phyloP scores from a whole-genome alignment of 2,888 invertebrate genomes.

The Metalampra italica region DNA sequence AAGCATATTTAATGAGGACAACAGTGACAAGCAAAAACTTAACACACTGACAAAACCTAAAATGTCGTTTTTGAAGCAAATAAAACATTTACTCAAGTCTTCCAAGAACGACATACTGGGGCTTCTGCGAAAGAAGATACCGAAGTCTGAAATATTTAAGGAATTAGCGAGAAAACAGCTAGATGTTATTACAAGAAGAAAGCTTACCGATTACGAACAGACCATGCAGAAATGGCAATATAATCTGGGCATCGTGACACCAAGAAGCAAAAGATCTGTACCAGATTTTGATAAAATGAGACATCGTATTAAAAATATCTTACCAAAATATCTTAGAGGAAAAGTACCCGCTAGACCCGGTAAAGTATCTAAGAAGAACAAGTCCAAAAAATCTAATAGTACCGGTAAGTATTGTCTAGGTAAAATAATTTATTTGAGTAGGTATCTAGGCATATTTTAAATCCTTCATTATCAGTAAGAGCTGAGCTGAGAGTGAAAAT shows the following conservation, averaged over 20 bases:
- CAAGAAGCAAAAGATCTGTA: conserved; percentile 35
- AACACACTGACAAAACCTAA: not conserved
- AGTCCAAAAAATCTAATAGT: conserved; percentile 20
- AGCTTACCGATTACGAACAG: conserved; percentile 36
- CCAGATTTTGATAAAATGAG: conserved; percentile 20
- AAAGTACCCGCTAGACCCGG: conserved; percentile 40
- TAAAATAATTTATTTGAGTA: not conserved
- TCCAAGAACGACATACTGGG: conserved; percentile 42
- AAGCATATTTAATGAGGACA: not conserved
- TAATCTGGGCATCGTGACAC: conserved; percentile 29
- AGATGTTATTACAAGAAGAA: conserved; percentile 31
- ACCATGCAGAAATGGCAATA: conserved; percentile 52
- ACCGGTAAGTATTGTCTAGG: not conserved
- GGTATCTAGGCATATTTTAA: no score
- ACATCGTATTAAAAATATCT: conserved; percentile 47
- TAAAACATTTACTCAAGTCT: conserved; percentile 39
- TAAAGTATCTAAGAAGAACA: conserved; percentile 8
- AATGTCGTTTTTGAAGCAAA: conserved; percentile 40
- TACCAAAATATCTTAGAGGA: conserved; percentile 50
- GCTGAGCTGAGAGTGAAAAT: no score
- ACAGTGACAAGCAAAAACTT: not conserved
- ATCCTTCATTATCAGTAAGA: no score
- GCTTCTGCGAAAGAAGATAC: conserved; percentile 32
- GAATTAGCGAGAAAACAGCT: conserved; percentile 36
- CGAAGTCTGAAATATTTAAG: conserved; percentile 40